These are phyloP conservation scores for Tursiops truncatus DNA, from an alignment of 2,113 vertebrate genomes.

Conservation along the genomic window DNA sequence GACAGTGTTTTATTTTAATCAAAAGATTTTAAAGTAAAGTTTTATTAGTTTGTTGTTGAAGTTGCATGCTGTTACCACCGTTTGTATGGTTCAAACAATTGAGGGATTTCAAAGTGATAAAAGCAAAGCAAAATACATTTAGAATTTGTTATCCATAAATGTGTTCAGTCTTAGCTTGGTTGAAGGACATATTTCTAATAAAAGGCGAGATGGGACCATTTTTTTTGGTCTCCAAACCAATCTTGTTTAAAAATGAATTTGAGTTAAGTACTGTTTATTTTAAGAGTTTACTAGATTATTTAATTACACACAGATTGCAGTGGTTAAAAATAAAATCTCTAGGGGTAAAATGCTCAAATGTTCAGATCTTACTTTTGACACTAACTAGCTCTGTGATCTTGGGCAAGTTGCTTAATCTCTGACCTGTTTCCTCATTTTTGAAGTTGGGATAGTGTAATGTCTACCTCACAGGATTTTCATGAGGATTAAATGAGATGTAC, in stretches of 20 bases:
- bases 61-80: background rate
- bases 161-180: constrained; percentile 49
- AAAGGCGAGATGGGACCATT: background rate
- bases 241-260: constrained; percentile 56
- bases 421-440: constrained; percentile 70
- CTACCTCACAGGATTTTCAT: constrained; percentile 46
- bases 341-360: constrained; percentile 17
- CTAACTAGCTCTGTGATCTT: constrained; percentile 50
- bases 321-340: constrained; percentile 49
- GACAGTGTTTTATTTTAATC: constrained; percentile 46
- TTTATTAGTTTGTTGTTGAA: constrained; percentile 52
- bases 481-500: constrained; percentile 42
- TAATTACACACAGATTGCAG: constrained; percentile 18
- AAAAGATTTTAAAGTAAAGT: constrained; percentile 48
- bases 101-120: constrained; percentile 47
- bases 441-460: constrained; percentile 63
- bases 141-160: constrained; percentile 51
- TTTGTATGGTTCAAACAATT: constrained; percentile 24
- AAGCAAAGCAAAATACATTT: constrained; percentile 50
- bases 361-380: constrained; percentile 49
- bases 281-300: constrained; percentile 52
- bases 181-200: constrained; percentile 34
- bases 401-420: constrained; percentile 67
- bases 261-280: background rate
- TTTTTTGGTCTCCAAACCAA: background rate